These are phyloP conservation scores for Drosophila nebulosa DNA, from an alignment of 1,140 invertebrate genomes.

Conservation along the genomic window DNA sequence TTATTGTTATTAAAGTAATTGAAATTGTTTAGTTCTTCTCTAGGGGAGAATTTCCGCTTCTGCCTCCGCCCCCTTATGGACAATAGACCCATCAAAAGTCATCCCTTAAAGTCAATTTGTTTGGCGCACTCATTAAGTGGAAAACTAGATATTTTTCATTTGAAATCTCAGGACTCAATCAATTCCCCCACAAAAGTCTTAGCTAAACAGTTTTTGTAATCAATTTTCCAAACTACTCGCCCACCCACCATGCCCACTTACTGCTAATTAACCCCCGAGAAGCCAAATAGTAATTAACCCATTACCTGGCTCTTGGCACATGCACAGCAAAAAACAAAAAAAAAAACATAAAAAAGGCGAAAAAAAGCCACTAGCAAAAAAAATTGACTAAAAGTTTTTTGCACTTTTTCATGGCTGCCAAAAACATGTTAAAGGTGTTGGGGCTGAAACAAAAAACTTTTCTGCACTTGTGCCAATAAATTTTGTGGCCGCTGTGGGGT, in stretches of 20 bases:
- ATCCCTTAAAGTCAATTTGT: slow-evolving; percentile 9
- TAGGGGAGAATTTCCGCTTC: neutral
- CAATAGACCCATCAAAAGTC: slow-evolving; percentile 35
- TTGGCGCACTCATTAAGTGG: neutral
- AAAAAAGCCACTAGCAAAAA: slow-evolving; percentile 25
- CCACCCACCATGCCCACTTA: slow-evolving; percentile 25
- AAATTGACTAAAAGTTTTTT: slow-evolving; percentile 28
- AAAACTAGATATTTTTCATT: neutral
- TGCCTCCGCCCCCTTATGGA: neutral
- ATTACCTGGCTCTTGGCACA: slow-evolving; percentile 53
- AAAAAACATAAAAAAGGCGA: slow-evolving; percentile 49
- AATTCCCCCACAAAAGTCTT: neutral
- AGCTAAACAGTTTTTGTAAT: slow-evolving; percentile 37
- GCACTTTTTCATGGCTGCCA: slow-evolving; percentile 60
- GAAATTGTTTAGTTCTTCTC: slow-evolving; percentile 2
- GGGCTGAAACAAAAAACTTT: slow-evolving; percentile 62
- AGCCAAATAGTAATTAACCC: slow-evolving; percentile 60
- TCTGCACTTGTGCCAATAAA: slow-evolving; percentile 67
- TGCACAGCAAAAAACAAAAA: slow-evolving; percentile 11
- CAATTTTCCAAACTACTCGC: slow-evolving; percentile 47
- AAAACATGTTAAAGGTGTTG: slow-evolving; percentile 73
- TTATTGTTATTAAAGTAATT: slow-evolving; percentile 39
- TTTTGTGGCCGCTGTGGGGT: slow-evolving; percentile 44
- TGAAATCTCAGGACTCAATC: neutral
- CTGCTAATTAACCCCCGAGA: slow-evolving; percentile 55